These are phyloP conservation scores for Tauraco hartlaubi DNA, from an alignment of 2,797 vertebrate species.

Conservation along the genomic window DNA sequence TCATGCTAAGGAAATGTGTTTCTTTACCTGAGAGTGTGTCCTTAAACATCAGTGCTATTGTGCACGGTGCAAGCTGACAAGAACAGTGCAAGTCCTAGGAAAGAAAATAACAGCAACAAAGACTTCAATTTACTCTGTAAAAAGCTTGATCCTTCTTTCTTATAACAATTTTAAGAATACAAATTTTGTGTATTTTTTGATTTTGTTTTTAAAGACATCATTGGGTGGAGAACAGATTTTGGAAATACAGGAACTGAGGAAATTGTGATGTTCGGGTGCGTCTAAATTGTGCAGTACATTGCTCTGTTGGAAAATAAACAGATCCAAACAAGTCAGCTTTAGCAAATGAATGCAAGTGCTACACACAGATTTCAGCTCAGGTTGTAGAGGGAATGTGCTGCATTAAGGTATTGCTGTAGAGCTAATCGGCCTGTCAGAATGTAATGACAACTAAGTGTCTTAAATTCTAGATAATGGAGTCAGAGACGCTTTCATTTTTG, in stretches of 20 bases:
- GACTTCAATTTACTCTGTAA: background rate
- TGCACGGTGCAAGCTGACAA: conserved; percentile 22
- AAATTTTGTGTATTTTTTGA: background rate
- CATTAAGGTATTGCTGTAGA: background rate
- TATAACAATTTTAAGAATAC: background rate
- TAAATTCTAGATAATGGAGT: background rate
- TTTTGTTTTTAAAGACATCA: background rate
- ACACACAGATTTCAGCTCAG: background rate
- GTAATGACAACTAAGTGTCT: background rate
- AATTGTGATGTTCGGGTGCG: background rate
- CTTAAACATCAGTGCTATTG: background rate
- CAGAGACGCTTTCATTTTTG: background rate
- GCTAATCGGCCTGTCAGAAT: background rate
- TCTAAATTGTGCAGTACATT: background rate
- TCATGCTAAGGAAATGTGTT: background rate
- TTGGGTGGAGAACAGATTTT: background rate
- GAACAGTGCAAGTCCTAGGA: background rate
- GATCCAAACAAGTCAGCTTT: background rate
- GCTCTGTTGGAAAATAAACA: background rate
- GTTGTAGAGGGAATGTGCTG: background rate
- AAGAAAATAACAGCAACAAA: background rate
- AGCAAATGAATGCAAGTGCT: background rate
- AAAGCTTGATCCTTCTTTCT: background rate
- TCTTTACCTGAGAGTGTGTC: background rate
- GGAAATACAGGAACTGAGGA: background rate